These are phyloP conservation scores for Heliocidaris erythrogramma DNA, from an alignment of 35 echinoderm and acorn worm genomes.

Conservation along the genomic window DNA sequence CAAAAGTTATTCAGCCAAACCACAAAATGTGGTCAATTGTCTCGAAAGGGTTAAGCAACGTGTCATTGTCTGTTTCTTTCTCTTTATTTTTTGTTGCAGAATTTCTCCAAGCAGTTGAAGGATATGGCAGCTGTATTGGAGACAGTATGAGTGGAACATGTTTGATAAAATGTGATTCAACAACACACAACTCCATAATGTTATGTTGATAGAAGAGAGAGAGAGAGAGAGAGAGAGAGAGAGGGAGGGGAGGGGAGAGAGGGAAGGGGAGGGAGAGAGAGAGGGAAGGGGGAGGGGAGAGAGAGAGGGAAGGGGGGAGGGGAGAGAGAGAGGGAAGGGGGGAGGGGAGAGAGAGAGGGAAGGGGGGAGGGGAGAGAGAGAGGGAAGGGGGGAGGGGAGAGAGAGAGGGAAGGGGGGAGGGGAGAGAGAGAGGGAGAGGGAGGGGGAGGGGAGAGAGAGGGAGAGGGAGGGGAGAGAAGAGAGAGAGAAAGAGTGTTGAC, in stretches of 20 bases:
- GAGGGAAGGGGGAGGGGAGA: background rate
- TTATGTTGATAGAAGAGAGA: background rate
- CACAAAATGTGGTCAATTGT: too few relatives aligned
- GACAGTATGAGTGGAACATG: constrained; percentile 38
- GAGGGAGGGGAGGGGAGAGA: background rate
- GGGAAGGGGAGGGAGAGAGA: background rate
- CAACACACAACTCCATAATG: background rate
- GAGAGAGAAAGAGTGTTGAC: too few relatives aligned
- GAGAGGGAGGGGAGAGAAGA: background rate
- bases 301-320: too few relatives aligned
- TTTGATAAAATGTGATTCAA: background rate
- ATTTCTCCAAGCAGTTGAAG: constrained; percentile 66
- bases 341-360: background rate
- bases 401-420: too few relatives aligned
- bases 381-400: background rate
- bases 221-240: background rate
- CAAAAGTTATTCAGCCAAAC: too few relatives aligned
- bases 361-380: background rate
- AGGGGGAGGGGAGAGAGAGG: background rate
- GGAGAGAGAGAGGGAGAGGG: background rate
- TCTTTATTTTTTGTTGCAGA: constrained; percentile 46
- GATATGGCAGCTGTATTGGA: constrained; percentile 69
- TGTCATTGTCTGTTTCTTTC: background rate
- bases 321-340: background rate
- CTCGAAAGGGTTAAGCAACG: too few relatives aligned